phyloP scores from a whole-genome alignment of 2,797 vertebrate genomes.

The Neosilurus mollespiculum region DNA sequence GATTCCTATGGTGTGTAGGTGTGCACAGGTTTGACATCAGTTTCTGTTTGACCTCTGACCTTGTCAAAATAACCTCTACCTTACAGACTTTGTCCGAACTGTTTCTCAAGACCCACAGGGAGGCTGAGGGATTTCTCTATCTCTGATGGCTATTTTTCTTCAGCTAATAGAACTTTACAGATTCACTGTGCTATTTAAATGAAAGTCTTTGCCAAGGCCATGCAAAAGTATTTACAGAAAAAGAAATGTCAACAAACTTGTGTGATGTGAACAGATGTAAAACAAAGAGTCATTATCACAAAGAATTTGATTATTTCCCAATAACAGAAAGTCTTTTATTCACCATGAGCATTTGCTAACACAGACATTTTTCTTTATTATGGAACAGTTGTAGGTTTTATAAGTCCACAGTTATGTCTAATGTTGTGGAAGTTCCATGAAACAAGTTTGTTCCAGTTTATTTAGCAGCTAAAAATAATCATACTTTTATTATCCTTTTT shows the following conservation, averaged over 20 bases:
- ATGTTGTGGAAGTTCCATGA: background rate
- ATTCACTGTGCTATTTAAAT: background rate
- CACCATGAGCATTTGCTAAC: background rate
- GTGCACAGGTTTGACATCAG: too few species aligned
- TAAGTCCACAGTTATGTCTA: background rate
- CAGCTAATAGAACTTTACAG: background rate
- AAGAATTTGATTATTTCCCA: background rate
- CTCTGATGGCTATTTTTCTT: background rate
- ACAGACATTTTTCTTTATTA: background rate
- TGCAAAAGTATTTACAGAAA: background rate
- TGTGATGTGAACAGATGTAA: background rate
- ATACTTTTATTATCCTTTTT: background rate
- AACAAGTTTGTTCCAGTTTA: slow-evolving; percentile 5
- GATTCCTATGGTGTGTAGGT: too few species aligned
- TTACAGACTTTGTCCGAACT: too few species aligned
- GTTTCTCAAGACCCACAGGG: too few species aligned
- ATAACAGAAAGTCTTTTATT: background rate
- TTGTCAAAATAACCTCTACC: too few species aligned
- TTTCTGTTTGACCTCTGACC: too few species aligned
- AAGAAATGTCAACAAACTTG: too few species aligned
- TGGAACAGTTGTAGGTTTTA: background rate
- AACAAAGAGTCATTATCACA: background rate
- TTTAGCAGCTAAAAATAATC: background rate
- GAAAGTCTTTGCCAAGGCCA: too few species aligned
- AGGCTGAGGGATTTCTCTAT: too few species aligned